Evolutionary conservation across 2,888 invertebrate species (phyloP), one percentile per base, ranked within the genome.

Genomic region (Iselma pallidipennis): DNA sequence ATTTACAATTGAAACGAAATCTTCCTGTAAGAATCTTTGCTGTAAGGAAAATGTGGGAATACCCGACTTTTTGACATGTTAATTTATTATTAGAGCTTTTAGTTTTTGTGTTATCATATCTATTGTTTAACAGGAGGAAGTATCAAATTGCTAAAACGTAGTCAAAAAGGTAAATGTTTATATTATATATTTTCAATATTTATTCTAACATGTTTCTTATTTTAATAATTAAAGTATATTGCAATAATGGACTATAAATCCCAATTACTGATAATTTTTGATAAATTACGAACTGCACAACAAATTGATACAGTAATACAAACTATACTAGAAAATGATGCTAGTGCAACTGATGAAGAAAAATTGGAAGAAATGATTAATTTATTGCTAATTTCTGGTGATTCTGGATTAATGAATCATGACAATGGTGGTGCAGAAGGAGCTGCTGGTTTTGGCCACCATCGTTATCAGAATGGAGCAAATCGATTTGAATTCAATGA

Each of bases 291-390:
- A 19, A 29, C 31, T 29, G 49, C n/a, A 49, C 12, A 1, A 52
- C 45, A 58, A 31, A 63, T 63, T 7, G 29, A 53, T 50, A 50
- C 53, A 2, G 50, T 29, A 0, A 59, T 63, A 19, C 12, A n/a
- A 21, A 37, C 59, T 9, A 53, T 63, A 10, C 19, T 54, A 37
- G 54, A 56, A 42, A 12, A 48, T 29, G 4, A 63, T 19, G 19
- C 2, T 31, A 21, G n/a, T 26, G n/a, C 48, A n/a, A 14, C 50
- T 9, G 14, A 37, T 16, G 60, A 50, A 31, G 57, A 60, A 51
- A 28, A 55, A 12, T 42, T 64, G 14, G 60, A 57, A 26, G 57
- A 21, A 14, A 64, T 64, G 64, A 37, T 60, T 1, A 64, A 64
- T 51, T 33, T 60, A 7, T 31, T 64, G 9, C 21, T 59, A 12